Evolutionary conservation across 1,140 invertebrate species (phyloP).

Genomic region (Lasioglossum albipes): DNA sequence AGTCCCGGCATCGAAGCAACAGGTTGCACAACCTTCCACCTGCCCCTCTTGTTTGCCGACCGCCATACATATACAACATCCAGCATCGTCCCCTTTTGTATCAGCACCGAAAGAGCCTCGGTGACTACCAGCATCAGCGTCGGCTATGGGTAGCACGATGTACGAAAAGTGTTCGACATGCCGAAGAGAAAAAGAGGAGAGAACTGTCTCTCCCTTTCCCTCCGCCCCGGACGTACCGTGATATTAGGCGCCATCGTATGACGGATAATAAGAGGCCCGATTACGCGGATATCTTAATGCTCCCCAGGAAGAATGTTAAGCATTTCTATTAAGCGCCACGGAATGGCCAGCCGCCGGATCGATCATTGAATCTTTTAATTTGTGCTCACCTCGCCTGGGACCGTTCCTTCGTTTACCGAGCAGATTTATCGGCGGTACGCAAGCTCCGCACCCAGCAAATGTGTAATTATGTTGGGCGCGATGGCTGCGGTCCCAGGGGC

Average conservation of each 20-base stretch:
- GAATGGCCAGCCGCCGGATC: not conserved
- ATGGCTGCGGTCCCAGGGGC: too few species aligned
- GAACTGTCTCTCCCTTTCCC: not conserved
- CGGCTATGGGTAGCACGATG: slow-evolving; percentile 48
- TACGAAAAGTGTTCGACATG: slow-evolving; percentile 60
- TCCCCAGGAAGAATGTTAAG: slow-evolving; percentile 10
- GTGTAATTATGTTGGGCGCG: too few species aligned
- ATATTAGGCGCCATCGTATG: slow-evolving; percentile 36
- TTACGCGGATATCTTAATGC: slow-evolving; percentile 23
- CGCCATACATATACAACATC: slow-evolving; percentile 56
- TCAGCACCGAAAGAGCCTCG: slow-evolving; percentile 11
- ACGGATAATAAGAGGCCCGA: slow-evolving; percentile 25
- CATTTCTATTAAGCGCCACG: slow-evolving; percentile 22
- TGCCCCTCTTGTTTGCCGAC: slow-evolving; percentile 68
- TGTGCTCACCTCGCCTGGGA: not conserved
- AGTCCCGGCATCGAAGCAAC: slow-evolving; percentile 62
- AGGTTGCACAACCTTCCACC: slow-evolving; percentile 70
- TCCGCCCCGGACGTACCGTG: slow-evolving; percentile 3
- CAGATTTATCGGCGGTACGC: not conserved
- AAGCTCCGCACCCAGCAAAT: too few species aligned
- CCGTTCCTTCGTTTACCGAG: not conserved
- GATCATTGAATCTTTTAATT: slow-evolving; percentile 17
- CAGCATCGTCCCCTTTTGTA: slow-evolving; percentile 37
- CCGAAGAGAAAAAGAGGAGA: not conserved
- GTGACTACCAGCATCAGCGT: slow-evolving; percentile 10